These are phyloP conservation scores for Morone saxatilis DNA, from an alignment of 2,113 vertebrate genomes.

Conservation along the genomic window DNA sequence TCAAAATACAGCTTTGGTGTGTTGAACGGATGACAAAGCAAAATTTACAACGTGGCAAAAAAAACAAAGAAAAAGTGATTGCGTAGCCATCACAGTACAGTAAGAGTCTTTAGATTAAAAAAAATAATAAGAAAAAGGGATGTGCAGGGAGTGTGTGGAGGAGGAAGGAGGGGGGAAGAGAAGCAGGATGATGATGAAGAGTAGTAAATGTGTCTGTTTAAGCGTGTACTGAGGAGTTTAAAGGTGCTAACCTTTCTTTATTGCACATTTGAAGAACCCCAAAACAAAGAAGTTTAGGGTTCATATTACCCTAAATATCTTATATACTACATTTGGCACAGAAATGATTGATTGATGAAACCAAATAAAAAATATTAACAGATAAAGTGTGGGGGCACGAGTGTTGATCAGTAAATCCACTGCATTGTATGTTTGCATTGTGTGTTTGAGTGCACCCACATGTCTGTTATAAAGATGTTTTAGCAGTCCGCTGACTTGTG, in stretches of 20 bases:
- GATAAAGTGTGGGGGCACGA: slow-evolving; percentile 13
- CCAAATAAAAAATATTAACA: background rate
- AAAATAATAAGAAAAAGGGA: background rate
- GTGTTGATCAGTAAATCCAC: slow-evolving; percentile 48
- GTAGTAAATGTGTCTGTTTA: background rate
- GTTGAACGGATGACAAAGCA: slow-evolving; percentile 37
- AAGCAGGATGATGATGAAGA: slow-evolving; percentile 20
- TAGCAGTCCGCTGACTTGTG: slow-evolving; percentile 78
- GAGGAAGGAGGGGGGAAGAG: background rate
- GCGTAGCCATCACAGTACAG: slow-evolving; percentile 37
- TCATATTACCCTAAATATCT: slow-evolving; percentile 18
- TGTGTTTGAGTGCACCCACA: slow-evolving; percentile 15
- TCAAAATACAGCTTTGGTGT: slow-evolving; percentile 74
- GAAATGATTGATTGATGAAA: slow-evolving; percentile 32
- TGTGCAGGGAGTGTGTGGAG: slow-evolving; percentile 58
- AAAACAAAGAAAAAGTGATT: background rate
- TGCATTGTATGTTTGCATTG: slow-evolving; percentile 39
- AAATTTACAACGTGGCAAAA: slow-evolving; percentile 32
- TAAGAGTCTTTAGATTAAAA: slow-evolving; percentile 47
- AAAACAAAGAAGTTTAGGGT: slow-evolving; percentile 7
- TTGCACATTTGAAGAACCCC: slow-evolving; percentile 61
- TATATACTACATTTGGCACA: slow-evolving; percentile 57
- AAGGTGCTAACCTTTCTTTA: slow-evolving; percentile 45
- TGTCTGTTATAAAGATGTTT: slow-evolving; percentile 36
- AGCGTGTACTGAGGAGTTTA: background rate